phyloP scores from a whole-genome alignment of 2,113 vertebrate species.

The Pterocles burchelli region DNA sequence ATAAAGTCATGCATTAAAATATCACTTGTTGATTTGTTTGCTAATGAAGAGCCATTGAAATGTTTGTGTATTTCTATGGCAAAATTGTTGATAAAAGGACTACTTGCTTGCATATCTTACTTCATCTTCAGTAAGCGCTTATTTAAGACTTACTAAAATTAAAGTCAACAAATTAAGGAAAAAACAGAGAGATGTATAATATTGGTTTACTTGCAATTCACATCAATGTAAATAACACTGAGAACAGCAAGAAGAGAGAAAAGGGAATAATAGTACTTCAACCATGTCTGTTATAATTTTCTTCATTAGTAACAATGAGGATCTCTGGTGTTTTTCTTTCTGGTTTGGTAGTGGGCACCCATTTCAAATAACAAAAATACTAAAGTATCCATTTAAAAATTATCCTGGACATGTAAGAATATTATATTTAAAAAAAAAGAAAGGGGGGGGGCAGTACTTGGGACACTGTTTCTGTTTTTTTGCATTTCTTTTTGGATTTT shows the following conservation, averaged over 20 bases:
- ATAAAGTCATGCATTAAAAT: conserved; percentile 91
- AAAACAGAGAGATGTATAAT: conserved; percentile 59
- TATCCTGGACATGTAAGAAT: background rate
- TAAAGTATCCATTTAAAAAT: background rate
- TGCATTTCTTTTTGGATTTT: background rate
- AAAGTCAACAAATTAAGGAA: conserved; percentile 75
- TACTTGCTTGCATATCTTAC: conserved; percentile 76
- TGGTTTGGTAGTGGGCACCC: background rate
- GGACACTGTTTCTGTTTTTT: background rate
- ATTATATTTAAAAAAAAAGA: background rate
- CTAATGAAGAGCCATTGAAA: conserved; percentile 91
- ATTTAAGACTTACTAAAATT: conserved; percentile 79
- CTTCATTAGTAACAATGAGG: conserved; percentile 13
- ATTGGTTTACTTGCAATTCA: conserved; percentile 67
- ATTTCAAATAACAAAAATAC: background rate
- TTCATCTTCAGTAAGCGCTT: conserved; percentile 73
- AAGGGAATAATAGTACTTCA: conserved; percentile 28
- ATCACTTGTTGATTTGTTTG: conserved; percentile 92
- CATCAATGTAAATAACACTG: conserved; percentile 59
- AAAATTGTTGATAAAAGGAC: conserved; percentile 85
- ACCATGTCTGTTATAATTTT: conserved; percentile 34
- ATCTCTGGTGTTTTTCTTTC: background rate
- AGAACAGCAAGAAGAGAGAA: conserved; percentile 41
- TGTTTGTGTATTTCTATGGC: conserved; percentile 86
- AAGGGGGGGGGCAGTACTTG: background rate